Evolutionary conservation across 2,888 invertebrate species (phyloP), one percentile per base, ranked within the genome.

Genomic region (Dryobota labecula): DNA sequence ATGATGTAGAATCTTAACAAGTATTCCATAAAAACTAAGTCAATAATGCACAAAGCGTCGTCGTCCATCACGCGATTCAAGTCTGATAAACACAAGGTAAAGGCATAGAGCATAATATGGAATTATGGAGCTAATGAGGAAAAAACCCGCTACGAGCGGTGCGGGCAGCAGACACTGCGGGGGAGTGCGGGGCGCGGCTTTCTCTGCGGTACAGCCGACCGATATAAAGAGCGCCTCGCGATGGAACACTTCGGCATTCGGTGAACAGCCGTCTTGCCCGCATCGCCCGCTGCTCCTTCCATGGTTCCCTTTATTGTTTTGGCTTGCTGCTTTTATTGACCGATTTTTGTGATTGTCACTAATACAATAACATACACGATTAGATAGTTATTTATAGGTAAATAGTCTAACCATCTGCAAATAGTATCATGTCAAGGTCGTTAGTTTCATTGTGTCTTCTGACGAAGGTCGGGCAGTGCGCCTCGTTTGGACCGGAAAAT

Each of bases 261-360:
- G 95, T 92, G 93, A 90, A 93, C 94, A 95, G 94, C 95, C 96
- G 96, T 95, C 93, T 94, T 90, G 95, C 95, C 95, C 94, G 93
- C 94, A 92, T 93, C 92, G 92, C 88, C 93, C 89, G 89, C 88
- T 88, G 89, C 88, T 88, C 78, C 87, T 89, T 87, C 90, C 90
- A 92, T 92, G 90, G 89, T 86, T 88, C 88, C 88, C 82, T 90
- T 85, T 86, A 91, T 92, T 92, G 81, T 84, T 91, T 90, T 90
- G 89, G 89, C 88, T 93, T 92, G 90, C 89, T 90, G 88, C 87
- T 91, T 90, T 88, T 90, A 87, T 89, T 88, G 87, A 86, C 82
- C 76, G 82, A 88, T 88, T 88, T 89, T 88, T 90, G 90, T 87
- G 89, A 88, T 91, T 92, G 91, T 92, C 92, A 92, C 91, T 92